phyloP scores from a whole-genome alignment of 2,113 vertebrate genomes.

The Zosterops hypoxanthus region DNA sequence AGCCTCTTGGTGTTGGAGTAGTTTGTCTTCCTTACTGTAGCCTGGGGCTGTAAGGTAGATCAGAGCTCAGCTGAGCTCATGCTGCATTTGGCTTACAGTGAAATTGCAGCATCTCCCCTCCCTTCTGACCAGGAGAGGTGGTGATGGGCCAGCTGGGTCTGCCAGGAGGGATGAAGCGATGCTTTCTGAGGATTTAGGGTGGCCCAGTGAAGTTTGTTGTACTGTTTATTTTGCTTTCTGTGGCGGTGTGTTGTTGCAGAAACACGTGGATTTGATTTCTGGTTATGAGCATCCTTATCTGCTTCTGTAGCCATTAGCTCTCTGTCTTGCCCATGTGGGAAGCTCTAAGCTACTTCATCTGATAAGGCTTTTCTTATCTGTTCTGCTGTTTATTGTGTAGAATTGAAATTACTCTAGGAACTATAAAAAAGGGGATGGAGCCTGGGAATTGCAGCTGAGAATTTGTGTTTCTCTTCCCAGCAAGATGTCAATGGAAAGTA shows the following conservation, averaged over 20 bases:
- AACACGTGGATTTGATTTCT: constrained; percentile 30
- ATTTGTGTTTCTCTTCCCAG: background rate
- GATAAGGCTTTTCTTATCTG: constrained; percentile 26
- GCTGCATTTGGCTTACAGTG: background rate
- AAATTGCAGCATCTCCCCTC: background rate
- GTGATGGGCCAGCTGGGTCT: background rate
- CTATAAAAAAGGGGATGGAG: background rate
- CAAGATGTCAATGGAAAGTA: background rate
- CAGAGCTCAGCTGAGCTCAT: background rate
- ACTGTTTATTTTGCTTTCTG: background rate
- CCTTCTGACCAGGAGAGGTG: background rate
- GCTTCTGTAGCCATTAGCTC: background rate
- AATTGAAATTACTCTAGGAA: constrained; percentile 21
- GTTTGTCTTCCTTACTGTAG: background rate
- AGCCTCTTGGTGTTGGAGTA: background rate
- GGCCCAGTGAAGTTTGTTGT: background rate
- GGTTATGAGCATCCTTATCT: constrained; percentile 29
- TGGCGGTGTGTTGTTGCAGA: background rate
- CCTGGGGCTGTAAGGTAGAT: background rate
- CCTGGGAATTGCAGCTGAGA: background rate
- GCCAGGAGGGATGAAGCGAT: background rate
- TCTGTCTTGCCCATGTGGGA: background rate
- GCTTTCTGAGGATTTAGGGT: background rate
- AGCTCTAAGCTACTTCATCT: constrained; percentile 16
- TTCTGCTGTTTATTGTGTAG: background rate